These are phyloP conservation scores for Muntiacus muntjak DNA, from an alignment of 2,113 vertebrate genomes.

Conservation along the genomic window DNA sequence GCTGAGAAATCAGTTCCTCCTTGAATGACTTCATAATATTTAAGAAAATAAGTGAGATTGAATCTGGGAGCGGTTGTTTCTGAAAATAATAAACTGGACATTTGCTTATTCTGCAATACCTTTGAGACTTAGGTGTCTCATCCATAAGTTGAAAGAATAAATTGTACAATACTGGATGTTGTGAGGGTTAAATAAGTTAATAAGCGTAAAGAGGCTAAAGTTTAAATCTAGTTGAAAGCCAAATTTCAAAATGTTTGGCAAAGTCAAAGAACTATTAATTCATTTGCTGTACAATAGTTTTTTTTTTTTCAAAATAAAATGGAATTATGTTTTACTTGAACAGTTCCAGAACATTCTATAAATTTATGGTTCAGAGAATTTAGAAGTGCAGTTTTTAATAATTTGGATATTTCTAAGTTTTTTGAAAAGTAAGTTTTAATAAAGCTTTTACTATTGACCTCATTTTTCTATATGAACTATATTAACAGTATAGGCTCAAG, in stretches of 20 bases:
- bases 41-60: not conserved
- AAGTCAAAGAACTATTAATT: not conserved
- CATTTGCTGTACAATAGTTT: not conserved
- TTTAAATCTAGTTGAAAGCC: not conserved
- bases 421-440: not conserved
- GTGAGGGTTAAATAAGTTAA: not conserved
- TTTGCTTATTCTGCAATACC: not conserved
- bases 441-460: not conserved
- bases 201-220: not conserved
- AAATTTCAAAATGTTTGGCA: slow-evolving; percentile 24
- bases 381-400: not conserved
- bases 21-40: not conserved
- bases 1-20: not conserved
- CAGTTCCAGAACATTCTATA: not conserved
- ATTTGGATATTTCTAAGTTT: not conserved
- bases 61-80: not conserved
- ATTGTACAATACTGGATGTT: not conserved
- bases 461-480: not conserved
- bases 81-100: not conserved
- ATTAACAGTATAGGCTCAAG: not conserved
- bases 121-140: not conserved
- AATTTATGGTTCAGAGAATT: not conserved
- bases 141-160: not conserved
- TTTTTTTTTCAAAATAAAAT: slow-evolving; percentile 32
- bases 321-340: not conserved